Evolutionary conservation across 92 coral and sea anemone species (phyloP).

Genomic region (Nematostella vectensis): DNA sequence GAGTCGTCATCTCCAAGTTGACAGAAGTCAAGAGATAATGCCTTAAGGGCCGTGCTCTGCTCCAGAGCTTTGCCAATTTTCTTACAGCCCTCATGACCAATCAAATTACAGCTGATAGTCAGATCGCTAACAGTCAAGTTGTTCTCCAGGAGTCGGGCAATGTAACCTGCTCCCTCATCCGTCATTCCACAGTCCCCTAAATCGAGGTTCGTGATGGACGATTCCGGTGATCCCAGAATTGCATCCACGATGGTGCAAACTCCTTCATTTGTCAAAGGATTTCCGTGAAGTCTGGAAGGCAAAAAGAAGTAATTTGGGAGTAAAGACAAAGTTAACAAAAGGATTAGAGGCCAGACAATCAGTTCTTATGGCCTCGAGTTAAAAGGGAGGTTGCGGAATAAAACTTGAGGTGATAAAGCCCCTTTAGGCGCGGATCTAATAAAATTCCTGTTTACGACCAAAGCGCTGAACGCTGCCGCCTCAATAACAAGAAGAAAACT

Average conservation of each 20-base stretch:
- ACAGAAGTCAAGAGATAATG: conserved; percentile 78
- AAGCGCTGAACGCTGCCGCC: no score
- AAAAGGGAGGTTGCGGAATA: no score
- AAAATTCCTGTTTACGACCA: no score
- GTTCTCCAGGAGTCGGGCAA: conserved; percentile 64
- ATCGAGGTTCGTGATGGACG: conserved; percentile 73
- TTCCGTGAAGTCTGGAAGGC: conserved; percentile 88
- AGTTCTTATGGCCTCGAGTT: no score
- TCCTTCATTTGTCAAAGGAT: conserved; percentile 82
- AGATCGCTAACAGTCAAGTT: conserved; percentile 62
- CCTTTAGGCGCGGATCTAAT: no score
- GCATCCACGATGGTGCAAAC: conserved; percentile 74
- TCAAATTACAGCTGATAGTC: conserved; percentile 69
- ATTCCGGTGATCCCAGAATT: conserved; percentile 40
- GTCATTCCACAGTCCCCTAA: conserved; percentile 86
- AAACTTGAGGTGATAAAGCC: no score
- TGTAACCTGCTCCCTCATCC: conserved; percentile 68
- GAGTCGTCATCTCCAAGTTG: conserved; percentile 83
- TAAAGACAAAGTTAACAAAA: not conserved
- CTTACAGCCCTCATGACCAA: conserved; percentile 74
- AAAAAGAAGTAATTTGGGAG: conserved; percentile 15
- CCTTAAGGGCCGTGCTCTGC: conserved; percentile 50
- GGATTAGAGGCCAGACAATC: not conserved
- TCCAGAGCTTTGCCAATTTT: conserved; percentile 52
- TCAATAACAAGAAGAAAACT: no score